Conservation (phyloP, 1,140 invertebrate species). For the Leptopilina boulardi region DNA sequence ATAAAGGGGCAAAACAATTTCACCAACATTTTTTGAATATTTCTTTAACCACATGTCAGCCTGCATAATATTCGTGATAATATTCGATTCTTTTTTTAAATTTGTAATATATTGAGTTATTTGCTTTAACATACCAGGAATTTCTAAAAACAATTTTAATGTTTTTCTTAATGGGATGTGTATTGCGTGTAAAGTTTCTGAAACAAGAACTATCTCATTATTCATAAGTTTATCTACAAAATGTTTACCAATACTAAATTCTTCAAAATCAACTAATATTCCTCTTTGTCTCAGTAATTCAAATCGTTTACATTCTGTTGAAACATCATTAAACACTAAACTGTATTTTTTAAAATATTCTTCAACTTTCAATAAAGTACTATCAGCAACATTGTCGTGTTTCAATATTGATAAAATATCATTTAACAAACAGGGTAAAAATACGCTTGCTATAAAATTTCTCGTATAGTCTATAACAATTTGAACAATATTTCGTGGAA, state of each 20-base stretch:
- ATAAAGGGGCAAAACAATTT: not conserved
- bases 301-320: not conserved
- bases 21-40: not conserved
- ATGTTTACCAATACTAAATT: not conserved
- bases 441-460: not conserved
- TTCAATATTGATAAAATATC: not conserved
- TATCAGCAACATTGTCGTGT: not conserved
- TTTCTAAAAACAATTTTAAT: slow-evolving; percentile 9
- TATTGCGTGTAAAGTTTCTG: not conserved
- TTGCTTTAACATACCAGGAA: slow-evolving; percentile 7
- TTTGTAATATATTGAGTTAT: not conserved
- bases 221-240: not conserved
- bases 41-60: not conserved
- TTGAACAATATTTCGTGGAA: not conserved
- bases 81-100: not conserved
- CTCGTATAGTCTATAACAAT: not conserved
- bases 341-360: not conserved
- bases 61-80: not conserved
- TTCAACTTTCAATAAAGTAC: not conserved
- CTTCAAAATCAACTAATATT: not conserved
- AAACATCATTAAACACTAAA: not conserved
- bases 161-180: not conserved
- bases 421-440: not conserved
- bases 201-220: not conserved
- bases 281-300: not conserved